Conservation (phyloP, 2,888 invertebrate genomes). For the Sarcophaga rosellei region DNA sequence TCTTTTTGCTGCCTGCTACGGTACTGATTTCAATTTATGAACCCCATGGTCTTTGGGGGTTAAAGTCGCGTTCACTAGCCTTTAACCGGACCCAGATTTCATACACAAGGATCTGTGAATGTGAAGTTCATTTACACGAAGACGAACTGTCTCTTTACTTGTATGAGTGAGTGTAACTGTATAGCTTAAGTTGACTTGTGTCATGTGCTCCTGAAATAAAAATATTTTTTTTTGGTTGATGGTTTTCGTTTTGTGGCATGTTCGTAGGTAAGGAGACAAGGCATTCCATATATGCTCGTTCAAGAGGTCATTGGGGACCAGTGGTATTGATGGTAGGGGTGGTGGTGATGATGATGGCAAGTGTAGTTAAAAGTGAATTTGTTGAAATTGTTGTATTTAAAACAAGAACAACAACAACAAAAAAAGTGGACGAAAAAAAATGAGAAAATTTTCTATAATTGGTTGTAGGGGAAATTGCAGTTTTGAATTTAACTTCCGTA, state of each 20-base stretch:
- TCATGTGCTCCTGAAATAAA: background rate
- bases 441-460: constrained; percentile 77
- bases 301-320: background rate
- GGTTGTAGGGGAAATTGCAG: constrained; percentile 82
- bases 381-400: constrained; percentile 74
- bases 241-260: constrained; percentile 57
- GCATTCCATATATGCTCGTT: background rate
- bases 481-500: constrained; percentile 82
- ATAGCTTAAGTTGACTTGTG: background rate
- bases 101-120: too few species aligned
- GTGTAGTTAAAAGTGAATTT: constrained; percentile 70
- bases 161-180: background rate
- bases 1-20: constrained; percentile 60
- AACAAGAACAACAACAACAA: constrained; percentile 24
- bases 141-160: background rate
- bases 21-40: constrained; percentile 80
- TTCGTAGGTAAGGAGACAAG: constrained; percentile 44
- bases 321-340: background rate
- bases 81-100: constrained; percentile 27
- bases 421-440: background rate
- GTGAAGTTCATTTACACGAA: too few species aligned
- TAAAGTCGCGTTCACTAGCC: constrained; percentile 50
- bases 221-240: constrained; percentile 52
- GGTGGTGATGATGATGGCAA: background rate
- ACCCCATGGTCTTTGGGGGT: constrained; percentile 70